A percentile compares a stretch with the other conserved stretches of the same genome.
These are phyloP conservation scores for Brachirus orientalis DNA, from an alignment of 2,113 vertebrate species.

Conservation along the genomic window DNA sequence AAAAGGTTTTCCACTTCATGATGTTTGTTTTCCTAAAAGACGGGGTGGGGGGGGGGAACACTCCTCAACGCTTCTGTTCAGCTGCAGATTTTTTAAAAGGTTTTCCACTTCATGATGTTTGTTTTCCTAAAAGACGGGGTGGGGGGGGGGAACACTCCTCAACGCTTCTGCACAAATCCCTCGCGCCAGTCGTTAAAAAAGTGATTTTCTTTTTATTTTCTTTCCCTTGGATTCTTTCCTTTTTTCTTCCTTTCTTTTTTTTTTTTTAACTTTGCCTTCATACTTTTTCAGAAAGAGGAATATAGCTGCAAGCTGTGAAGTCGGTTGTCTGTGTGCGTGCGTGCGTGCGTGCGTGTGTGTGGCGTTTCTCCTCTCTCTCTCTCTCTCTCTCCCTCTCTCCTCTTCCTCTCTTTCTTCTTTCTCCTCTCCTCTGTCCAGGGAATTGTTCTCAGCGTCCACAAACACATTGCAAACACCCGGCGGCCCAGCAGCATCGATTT, in stretches of 20 bases:
- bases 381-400: slow-evolving; percentile 18
- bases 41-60: slow-evolving; percentile 52
- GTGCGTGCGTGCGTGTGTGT: slow-evolving; percentile 37
- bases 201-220: slow-evolving; percentile 75
- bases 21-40: slow-evolving; percentile 75
- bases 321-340: slow-evolving; percentile 62
- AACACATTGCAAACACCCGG: slow-evolving; percentile 88
- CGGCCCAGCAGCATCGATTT: slow-evolving; percentile 87
- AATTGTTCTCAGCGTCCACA: slow-evolving; percentile 89
- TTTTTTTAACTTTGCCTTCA: slow-evolving; percentile 43
- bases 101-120: slow-evolving; percentile 68
- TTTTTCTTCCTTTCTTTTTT: slow-evolving; percentile 36
- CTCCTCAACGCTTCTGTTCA: slow-evolving; percentile 51
- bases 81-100: slow-evolving; percentile 1
- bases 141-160: slow-evolving; percentile 56
- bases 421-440: slow-evolving; percentile 72
- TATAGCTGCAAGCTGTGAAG: slow-evolving; percentile 77
- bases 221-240: slow-evolving; percentile 59
- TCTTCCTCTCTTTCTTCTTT: slow-evolving; percentile 73
- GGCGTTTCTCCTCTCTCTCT: slow-evolving; percentile 71
- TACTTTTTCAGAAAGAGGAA: slow-evolving; percentile 72
- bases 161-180: slow-evolving; percentile 70
- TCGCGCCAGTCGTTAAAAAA: slow-evolving; percentile 71
- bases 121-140: slow-evolving; percentile 68
- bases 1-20: no score